Conservation (phyloP, 2,113 vertebrate species). For the Stigmatopora nigra region DNA sequence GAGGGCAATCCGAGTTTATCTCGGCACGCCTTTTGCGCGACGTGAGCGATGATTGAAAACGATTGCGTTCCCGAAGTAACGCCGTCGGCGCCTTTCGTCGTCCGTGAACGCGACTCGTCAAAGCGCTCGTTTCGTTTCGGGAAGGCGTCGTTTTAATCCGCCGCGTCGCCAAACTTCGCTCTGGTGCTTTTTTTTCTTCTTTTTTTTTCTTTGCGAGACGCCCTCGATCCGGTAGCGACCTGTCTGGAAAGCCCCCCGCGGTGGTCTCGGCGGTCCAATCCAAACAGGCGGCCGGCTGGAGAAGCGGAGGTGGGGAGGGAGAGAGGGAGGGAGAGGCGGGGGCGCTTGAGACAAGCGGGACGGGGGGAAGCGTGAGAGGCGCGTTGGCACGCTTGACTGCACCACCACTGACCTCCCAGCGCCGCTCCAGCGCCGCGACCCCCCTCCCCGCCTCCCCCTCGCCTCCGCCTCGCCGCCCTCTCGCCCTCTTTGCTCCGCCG, state of each 20-base stretch:
- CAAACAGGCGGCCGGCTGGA: constrained; percentile 47
- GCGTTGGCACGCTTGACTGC: constrained; percentile 60
- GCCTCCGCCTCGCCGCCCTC: constrained; percentile 39
- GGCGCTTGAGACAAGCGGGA: constrained; percentile 21
- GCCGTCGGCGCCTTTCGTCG: not conserved
- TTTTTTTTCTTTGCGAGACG: not conserved
- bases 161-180: not conserved
- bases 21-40: not conserved
- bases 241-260: constrained; percentile 50
- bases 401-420: constrained; percentile 64
- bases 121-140: not conserved
- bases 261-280: constrained; percentile 50
- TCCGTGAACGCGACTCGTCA: not conserved
- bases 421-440: constrained; percentile 38
- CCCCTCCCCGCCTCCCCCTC: not conserved
- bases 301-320: constrained; percentile 26
- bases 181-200: constrained; percentile 21
- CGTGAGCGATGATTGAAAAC: constrained; percentile 3
- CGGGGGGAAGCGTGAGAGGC: constrained; percentile 40
- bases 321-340: constrained; percentile 18
- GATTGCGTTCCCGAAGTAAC: not conserved
- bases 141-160: not conserved
- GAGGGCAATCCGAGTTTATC: not conserved
- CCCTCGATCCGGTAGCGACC: constrained; percentile 47
- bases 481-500: constrained; percentile 43